Evolutionary conservation across 2,888 invertebrate genomes (phyloP).

Genomic region (Tuta absoluta): DNA sequence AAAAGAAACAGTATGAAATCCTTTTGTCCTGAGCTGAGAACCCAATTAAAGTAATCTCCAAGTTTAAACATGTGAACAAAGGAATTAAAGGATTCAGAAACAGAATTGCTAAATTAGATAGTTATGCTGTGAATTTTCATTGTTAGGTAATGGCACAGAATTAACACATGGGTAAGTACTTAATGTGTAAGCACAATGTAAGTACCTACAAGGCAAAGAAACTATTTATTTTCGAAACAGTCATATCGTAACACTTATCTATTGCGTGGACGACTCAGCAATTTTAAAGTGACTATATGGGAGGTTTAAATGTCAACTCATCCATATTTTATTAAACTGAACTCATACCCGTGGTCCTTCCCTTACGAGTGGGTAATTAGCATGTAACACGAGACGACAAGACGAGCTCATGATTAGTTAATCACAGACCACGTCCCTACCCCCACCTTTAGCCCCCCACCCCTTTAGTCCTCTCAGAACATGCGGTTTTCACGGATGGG

Average conservation of each 20-base stretch:
- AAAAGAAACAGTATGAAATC: conserved; percentile 10
- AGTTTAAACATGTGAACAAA: conserved; percentile 13
- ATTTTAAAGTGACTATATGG: not conserved
- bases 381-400: conserved; percentile 24
- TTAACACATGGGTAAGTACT: no score
- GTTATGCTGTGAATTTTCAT: not conserved
- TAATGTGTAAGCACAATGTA: no score
- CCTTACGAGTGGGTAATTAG: conserved; percentile 20
- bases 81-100: conserved; percentile 11
- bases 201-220: no score
- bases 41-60: conserved; percentile 5
- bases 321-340: not conserved
- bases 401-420: conserved; percentile 30
- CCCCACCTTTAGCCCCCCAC: not conserved
- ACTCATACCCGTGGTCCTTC: conserved; percentile 15
- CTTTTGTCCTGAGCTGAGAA: conserved; percentile 7
- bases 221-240: no score
- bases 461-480: not conserved
- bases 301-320: not conserved
- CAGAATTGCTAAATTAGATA: not conserved
- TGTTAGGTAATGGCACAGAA: not conserved
- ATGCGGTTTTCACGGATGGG: not conserved
- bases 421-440: conserved; percentile 18
- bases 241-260: no score
- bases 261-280: no score